These are phyloP conservation scores for Acanthoscelides obtectus DNA, from an alignment of 2,888 invertebrate species.

Conservation along the genomic window DNA sequence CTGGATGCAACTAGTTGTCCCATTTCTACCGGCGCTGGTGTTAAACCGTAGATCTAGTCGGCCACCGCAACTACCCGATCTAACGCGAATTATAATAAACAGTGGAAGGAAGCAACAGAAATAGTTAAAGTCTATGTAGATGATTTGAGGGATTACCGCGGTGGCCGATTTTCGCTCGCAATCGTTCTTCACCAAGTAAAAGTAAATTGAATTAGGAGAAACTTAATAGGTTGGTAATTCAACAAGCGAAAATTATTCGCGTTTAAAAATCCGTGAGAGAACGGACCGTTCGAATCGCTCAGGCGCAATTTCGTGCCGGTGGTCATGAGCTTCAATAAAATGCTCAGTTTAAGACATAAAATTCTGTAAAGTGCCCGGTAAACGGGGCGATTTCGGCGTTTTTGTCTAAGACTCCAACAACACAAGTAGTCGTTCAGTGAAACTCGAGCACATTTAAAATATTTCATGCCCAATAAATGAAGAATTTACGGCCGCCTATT, in stretches of 20 bases:
- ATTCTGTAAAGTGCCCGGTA: constrained; percentile 3
- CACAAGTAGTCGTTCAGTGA: constrained; percentile 17
- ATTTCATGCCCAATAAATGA: constrained; percentile 24
- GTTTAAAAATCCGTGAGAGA: not conserved
- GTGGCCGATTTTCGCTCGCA: too few species aligned
- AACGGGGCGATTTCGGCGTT: constrained; percentile 2
- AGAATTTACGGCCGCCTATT: constrained; percentile 25
- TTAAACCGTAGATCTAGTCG: too few species aligned
- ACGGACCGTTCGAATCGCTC: not conserved
- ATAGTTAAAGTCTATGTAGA: too few species aligned
- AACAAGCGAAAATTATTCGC: not conserved
- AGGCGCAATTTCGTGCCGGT: not conserved
- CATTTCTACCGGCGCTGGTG: too few species aligned
- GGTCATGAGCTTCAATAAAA: constrained; percentile 2
- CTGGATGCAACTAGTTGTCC: not conserved
- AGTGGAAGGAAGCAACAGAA: too few species aligned
- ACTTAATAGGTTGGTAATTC: not conserved
- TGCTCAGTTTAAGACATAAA: constrained; percentile 4
- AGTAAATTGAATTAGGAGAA: not conserved
- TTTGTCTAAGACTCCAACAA: constrained; percentile 15
- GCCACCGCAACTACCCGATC: too few species aligned
- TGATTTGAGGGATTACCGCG: too few species aligned
- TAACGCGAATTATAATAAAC: too few species aligned
- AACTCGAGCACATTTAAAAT: constrained; percentile 20
- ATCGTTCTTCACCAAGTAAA: not conserved